Base-by-base conservation (phyloP, 64 coral and sea anemone genomes). In the Stylophora pistillata region DNA sequence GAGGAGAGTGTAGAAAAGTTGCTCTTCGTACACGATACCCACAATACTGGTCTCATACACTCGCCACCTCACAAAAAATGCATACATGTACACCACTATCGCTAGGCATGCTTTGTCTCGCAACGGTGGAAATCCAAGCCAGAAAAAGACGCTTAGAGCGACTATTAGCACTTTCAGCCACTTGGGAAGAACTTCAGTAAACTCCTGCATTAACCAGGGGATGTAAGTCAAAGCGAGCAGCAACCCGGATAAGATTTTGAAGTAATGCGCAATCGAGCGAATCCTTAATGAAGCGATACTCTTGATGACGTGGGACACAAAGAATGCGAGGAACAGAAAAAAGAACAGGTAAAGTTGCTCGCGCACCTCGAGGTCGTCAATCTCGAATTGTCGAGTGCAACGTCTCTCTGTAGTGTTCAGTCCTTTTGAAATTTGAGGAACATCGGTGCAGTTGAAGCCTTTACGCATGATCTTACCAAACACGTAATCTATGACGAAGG, bases 401-500 rank as follows among this genome's bases (percentile, higher is more conserved):
- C 23, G 56, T 33, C 56, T 59, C 29, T 53, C 9, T 81, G 30
- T 12, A 15, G 29, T 55, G 13, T 15, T 34, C 30, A 52, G 17
- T 73, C 62, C 32, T 4, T 54, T 25, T 74, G 70, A 55, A 21
- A 69, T 30, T 25, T 58, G 54, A 2, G 26, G 37, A 17, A 17
- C 78, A 54, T 94, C 53, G 13, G 53, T 74, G 57, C 94, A 96
- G 10, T 78, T 21, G 29, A 92, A 96, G 14, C 94, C 94, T 58
- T 71, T 34, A 16, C 79, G 94, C 74, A 96, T 55, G 41, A 89
- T 80, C 5, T 56, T 34, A 3, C 94, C 94, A 55, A 92, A 86
- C n/a, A 96, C 20, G 54, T 89, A 92, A 81, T 96, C 86, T 30
- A 96, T 89, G 74, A 96, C 57, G 68, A 89, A 92, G 4, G 94